phyloP scores from a whole-genome alignment of 2,113 vertebrate genomes.

The Pachycephala philippinensis region DNA sequence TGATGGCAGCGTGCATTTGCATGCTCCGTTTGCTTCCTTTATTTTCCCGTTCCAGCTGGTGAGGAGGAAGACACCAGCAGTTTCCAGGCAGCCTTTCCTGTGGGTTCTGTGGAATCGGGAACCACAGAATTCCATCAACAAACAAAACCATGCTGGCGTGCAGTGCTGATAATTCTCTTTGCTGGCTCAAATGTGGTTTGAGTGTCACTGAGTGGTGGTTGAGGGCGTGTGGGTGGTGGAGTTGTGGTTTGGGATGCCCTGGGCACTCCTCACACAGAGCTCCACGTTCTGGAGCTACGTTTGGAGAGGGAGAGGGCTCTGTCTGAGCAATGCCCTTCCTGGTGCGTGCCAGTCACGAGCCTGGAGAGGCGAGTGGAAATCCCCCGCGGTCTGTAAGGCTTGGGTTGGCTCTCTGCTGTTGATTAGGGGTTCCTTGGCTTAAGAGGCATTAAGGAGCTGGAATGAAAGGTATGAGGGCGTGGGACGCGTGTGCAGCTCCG shows the following conservation, averaged over 20 bases:
- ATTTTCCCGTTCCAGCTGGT: background rate
- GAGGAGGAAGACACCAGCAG: background rate
- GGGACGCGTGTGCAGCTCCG: background rate
- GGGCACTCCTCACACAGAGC: fast-evolving
- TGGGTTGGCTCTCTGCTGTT: background rate
- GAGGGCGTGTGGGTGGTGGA: fast-evolving
- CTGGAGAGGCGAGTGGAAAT: background rate
- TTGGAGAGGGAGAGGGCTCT: background rate
- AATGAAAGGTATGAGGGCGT: constrained; percentile 46
- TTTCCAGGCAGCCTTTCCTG: background rate
- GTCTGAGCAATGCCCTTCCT: background rate
- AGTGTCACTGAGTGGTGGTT: fast-evolving
- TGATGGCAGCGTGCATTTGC: background rate
- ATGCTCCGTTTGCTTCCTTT: background rate
- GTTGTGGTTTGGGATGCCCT: background rate
- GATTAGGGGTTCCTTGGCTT: constrained; percentile 11
- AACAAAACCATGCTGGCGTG: fast-evolving
- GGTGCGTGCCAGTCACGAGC: background rate
- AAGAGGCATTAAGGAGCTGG: constrained; percentile 17
- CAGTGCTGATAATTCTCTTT: background rate
- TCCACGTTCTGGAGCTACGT: fast-evolving
- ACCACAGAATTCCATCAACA: background rate
- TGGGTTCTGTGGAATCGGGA: background rate
- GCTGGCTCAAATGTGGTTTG: background rate
- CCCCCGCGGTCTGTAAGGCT: background rate